phyloP scores from a whole-genome alignment of 2,888 invertebrate genomes.

The Choreutis nemorana region DNA sequence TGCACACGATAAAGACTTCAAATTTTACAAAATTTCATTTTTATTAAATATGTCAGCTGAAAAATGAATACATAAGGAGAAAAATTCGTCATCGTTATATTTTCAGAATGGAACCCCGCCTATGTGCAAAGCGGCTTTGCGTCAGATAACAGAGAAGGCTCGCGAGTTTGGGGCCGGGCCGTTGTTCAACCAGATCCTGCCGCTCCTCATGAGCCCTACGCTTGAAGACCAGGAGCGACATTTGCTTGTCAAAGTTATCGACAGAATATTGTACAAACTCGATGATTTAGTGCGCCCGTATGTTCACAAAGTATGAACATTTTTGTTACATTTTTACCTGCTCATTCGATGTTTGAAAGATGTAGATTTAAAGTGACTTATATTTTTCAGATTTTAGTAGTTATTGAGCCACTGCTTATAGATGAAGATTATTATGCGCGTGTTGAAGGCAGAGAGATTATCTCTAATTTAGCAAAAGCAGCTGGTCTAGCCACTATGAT shows the following conservation, averaged over 20 bases:
- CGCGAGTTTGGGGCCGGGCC: slow-evolving; percentile 98
- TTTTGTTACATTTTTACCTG: neutral
- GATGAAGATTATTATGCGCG: slow-evolving; percentile 99
- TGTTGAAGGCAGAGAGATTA: slow-evolving; percentile 99
- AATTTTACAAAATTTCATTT: neutral
- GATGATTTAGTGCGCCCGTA: slow-evolving; percentile 99
- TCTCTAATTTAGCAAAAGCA: slow-evolving; percentile 98
- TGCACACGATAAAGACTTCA: neutral
- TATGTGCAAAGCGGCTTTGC: slow-evolving; percentile 96
- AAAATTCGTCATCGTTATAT: neutral
- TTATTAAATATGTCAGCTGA: neutral
- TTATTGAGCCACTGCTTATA: slow-evolving; percentile 97
- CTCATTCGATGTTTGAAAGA: neutral
- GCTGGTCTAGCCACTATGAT: slow-evolving; percentile 99
- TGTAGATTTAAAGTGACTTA: slow-evolving; percentile 3
- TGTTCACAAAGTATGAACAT: slow-evolving; percentile 85
- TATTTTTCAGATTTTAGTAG: slow-evolving; percentile 86
- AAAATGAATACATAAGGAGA: neutral
- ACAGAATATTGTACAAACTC: slow-evolving; percentile 96
- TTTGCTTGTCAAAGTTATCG: slow-evolving; percentile 98
- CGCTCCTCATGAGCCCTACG: slow-evolving; percentile 99
- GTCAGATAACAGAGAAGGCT: slow-evolving; percentile 99
- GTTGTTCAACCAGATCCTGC: slow-evolving; percentile 98
- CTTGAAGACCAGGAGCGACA: slow-evolving; percentile 99
- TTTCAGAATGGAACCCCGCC: slow-evolving; percentile 94